Evolutionary conservation across 2,113 vertebrate genomes (phyloP), one percentile per base, ranked within the genome.

Genomic region (Takifugu bimaculatus): DNA sequence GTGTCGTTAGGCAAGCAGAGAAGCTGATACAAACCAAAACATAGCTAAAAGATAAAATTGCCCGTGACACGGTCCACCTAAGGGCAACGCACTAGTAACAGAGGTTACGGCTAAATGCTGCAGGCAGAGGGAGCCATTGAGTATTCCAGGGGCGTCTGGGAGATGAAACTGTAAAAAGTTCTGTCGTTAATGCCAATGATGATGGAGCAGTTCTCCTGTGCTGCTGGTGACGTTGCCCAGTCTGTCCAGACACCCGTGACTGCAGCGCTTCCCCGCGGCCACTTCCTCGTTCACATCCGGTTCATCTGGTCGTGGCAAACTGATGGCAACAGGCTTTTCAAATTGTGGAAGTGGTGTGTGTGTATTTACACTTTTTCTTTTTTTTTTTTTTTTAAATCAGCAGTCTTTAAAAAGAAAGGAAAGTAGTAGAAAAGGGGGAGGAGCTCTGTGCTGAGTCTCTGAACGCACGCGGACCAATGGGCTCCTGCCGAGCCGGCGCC

Each of bases 381-480:
- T 50, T 25, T 50, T 52, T 52, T 14, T 48, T 48, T n/a, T 48
- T 48, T 48, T 48, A 48, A 48, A 14, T 52, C 67, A 79, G 71
- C 57, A 75, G 62, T 87, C 77, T 80, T 82, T 76, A 86, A 91
- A 93, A 94, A 93, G 91, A 92, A 93, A 93, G 92, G 91, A 88
- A 87, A 89, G 88, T 86, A 89, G 92, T 92, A 94, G 90, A 94
- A 95, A 95, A 94, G 90, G 87, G 68, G 88, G 88, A 66, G 70
- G 68, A 72, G 80, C 84, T 88, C 88, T 90, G 90, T 89, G 90
- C 79, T 82, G 76, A 94, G 94, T 96, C 92, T 93, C 84, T 93
- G 88, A 92, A 88, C 90, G 88, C 90, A 90, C 85, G 79, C 82
- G 80, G 83, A 65, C 45, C 4, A 48, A 14, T 13, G 13, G 13